Percentiles rank a stretch among this genome's conserved stretches.
Evolutionary conservation across 2,113 vertebrate genomes (phyloP).

Genomic region (Alethe diademata): DNA sequence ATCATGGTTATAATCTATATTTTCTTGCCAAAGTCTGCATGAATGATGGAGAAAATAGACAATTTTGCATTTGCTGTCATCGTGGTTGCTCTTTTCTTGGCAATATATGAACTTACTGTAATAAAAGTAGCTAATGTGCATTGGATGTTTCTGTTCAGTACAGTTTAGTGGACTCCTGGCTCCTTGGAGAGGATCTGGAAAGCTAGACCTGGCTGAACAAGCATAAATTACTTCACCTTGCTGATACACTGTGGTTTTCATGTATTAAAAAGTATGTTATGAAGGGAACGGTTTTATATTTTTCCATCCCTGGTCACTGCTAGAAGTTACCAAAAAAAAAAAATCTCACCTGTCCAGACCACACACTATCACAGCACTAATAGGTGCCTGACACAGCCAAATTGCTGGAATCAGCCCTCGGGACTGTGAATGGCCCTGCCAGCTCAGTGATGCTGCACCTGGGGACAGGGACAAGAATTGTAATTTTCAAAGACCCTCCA

Average conservation of each 20-base stretch:
- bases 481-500: background rate
- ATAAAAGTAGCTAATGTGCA: background rate
- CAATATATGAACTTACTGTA: background rate
- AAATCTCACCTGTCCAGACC: background rate
- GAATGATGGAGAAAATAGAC: background rate
- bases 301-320: background rate
- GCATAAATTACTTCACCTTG: background rate
- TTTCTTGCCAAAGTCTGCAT: background rate
- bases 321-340: background rate
- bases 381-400: background rate
- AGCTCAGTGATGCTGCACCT: background rate
- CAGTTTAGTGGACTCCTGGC: background rate
- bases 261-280: background rate
- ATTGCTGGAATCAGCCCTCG: background rate
- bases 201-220: background rate
- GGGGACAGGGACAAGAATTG: background rate
- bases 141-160: background rate
- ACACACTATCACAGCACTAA: background rate
- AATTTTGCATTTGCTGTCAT: background rate
- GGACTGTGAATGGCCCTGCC: background rate
- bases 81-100: background rate
- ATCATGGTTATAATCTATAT: background rate
- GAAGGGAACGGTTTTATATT: background rate
- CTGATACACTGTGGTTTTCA: background rate
- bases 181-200: background rate